Evolutionary conservation across 1,140 invertebrate species (phyloP), one percentile per base, ranked within the genome.

Genomic region (Aphelenchoides fujianensis): DNA sequence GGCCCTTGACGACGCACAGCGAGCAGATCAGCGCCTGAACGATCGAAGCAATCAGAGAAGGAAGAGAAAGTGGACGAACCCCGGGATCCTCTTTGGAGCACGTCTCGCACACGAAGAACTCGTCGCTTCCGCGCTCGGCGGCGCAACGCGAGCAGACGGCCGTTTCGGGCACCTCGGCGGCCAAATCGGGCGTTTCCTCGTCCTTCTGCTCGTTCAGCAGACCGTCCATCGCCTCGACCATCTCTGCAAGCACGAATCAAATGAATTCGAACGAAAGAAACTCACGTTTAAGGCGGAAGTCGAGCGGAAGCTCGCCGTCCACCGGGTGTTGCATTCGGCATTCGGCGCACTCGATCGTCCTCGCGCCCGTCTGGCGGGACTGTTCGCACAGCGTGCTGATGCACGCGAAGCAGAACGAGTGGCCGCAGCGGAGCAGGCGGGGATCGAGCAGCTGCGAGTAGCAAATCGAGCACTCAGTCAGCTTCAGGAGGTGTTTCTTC

Each of bases 341-440:
- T 66, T 66, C 63, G 31, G 63, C 36, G 31, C 63, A 66, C 36
- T 36, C 31, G 31, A 66, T 41, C 2, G 16, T 31, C 23, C 36
- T 28, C 31, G n/a, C 16, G n/a, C 59, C 59, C 34, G 5, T 16
- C 5, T 59, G 12, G 55, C 55, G 55, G n/a, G 12, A 9, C 9
- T 66, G 27, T 34, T 61, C 27, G n/a, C 12, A 66, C 37, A 34
- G 36, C 30, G 19, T 66, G 37, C n/a, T 34, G 16, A 34, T 19
- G 34, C 63, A 66, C 19, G 37, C 36, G 12, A 31, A 31, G 32
- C 63, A 66, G 31, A 36, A 31, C 27, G 16, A 37, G 53, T 66
- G 63, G 2, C 63, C 63, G 53, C 63, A 66, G 12, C 12, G 63
- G 19, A 66, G 53, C 19, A 66, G 37, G 23, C 32, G 16, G 12